Evolutionary conservation across 2,797 vertebrate genomes (phyloP).

Genomic region (Schizothorax lantsangensis): DNA sequence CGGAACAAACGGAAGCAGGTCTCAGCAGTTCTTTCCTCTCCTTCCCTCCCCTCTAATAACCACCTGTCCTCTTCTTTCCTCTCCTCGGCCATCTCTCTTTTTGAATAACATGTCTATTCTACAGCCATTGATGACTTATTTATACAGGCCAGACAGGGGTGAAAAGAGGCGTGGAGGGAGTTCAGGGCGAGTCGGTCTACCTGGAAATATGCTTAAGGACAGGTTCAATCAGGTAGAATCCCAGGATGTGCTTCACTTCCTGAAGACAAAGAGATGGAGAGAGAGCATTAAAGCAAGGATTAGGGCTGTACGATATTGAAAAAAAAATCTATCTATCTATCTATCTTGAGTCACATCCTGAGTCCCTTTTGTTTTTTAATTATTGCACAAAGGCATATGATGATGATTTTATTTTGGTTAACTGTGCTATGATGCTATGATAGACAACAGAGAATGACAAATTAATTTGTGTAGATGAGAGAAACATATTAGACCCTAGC

Average conservation of each 20-base stretch:
- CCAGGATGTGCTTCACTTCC: constrained; percentile 11
- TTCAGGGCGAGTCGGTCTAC: constrained; percentile 20
- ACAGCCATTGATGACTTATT: constrained; percentile 73
- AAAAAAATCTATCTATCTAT: too few species aligned
- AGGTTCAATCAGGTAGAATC: constrained; percentile 47
- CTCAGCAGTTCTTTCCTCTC: constrained; percentile 37
- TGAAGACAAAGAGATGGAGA: neutral
- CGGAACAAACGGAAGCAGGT: constrained; percentile 61
- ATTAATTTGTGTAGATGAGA: constrained; percentile 3
- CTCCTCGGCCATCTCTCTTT: constrained; percentile 66
- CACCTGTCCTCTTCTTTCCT: constrained; percentile 15
- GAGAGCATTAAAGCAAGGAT: neutral
- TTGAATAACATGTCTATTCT: constrained; percentile 63
- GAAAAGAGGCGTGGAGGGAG: constrained; percentile 11
- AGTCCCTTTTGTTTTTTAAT: neutral
- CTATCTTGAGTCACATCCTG: neutral
- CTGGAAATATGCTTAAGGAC: constrained; percentile 48
- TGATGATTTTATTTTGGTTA: neutral
- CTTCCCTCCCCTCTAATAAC: constrained; percentile 28
- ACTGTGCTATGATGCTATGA: neutral
- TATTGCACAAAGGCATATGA: neutral
- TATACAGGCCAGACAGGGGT: constrained; percentile 62
- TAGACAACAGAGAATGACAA: neutral
- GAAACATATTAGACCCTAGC: constrained; percentile 3
- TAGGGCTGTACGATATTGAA: neutral